These are phyloP conservation scores for Vanessa tameamea DNA, from an alignment of 1,140 invertebrate species.

Conservation along the genomic window DNA sequence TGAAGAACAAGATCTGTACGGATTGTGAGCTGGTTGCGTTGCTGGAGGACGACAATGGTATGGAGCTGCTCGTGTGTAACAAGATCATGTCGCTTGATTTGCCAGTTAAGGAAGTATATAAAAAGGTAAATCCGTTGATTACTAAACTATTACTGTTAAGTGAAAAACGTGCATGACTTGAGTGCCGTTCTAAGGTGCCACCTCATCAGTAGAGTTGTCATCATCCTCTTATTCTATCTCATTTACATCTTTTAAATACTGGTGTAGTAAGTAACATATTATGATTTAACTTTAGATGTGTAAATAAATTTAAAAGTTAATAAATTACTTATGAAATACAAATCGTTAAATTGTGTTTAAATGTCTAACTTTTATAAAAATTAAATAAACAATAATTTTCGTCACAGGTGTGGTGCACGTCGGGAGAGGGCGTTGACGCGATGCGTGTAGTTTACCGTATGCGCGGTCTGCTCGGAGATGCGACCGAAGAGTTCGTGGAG, in stretches of 20 bases:
- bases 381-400: not conserved
- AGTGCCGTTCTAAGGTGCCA: too few species aligned
- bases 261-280: not conserved
- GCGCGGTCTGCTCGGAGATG: constrained; percentile 97
- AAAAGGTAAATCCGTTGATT: constrained; percentile 81
- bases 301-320: too few species aligned
- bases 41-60: constrained; percentile 98
- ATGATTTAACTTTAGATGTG: not conserved
- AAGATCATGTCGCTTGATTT: constrained; percentile 99
- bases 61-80: constrained; percentile 99
- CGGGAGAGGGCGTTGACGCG: constrained; percentile 92
- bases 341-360: too few species aligned
- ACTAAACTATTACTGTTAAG: too few species aligned
- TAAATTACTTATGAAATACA: too few species aligned
- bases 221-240: too few species aligned
- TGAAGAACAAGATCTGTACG: constrained; percentile 99
- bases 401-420: constrained; percentile 87
- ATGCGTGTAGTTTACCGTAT: constrained; percentile 99
- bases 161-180: too few species aligned
- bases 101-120: constrained; percentile 95
- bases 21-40: constrained; percentile 98
- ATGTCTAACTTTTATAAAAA: too few species aligned
- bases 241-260: too few species aligned
- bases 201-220: too few species aligned
- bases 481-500: constrained; percentile 99